Percentiles rank a stretch among this genome's conserved stretches.
Conservation (phyloP, 2,888 invertebrate species). For the Zaprionus obscuricornis region DNA sequence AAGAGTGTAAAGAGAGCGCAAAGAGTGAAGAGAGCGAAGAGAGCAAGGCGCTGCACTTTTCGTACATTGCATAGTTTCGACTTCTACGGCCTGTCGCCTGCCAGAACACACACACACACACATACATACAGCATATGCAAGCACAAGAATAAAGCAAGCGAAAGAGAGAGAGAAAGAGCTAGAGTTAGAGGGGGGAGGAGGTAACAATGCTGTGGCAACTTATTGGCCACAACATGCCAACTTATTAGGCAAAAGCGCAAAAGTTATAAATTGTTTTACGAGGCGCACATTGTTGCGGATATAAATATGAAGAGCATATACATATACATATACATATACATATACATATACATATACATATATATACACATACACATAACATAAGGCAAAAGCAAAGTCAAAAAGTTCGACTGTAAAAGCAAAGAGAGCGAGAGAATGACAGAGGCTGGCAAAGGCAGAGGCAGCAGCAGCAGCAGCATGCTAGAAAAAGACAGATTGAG, state of each 20-base stretch:
- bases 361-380: conserved; percentile 23
- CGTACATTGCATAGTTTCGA: conserved; percentile 49
- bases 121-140: too few relatives aligned
- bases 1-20: background rate
- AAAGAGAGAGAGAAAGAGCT: background rate
- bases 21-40: background rate
- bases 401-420: conserved; percentile 26
- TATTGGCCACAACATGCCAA: conserved; percentile 76
- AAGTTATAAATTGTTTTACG: conserved; percentile 76
- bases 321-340: too few relatives aligned
- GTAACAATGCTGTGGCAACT: conserved; percentile 61
- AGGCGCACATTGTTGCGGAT: conserved; percentile 69
- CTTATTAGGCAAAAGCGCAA: conserved; percentile 77
- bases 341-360: too few relatives aligned
- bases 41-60: conserved; percentile 45
- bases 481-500: background rate
- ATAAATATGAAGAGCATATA: conserved; percentile 51
- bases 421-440: background rate
- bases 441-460: background rate
- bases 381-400: conserved; percentile 40
- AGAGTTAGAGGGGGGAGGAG: background rate
- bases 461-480: background rate
- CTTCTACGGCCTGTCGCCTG: conserved; percentile 46
- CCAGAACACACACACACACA: conserved; percentile 23
- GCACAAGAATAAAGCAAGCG: too few relatives aligned